Evolutionary conservation across 2,888 invertebrate genomes (phyloP).

Genomic region (Himalopsyche tibetana): DNA sequence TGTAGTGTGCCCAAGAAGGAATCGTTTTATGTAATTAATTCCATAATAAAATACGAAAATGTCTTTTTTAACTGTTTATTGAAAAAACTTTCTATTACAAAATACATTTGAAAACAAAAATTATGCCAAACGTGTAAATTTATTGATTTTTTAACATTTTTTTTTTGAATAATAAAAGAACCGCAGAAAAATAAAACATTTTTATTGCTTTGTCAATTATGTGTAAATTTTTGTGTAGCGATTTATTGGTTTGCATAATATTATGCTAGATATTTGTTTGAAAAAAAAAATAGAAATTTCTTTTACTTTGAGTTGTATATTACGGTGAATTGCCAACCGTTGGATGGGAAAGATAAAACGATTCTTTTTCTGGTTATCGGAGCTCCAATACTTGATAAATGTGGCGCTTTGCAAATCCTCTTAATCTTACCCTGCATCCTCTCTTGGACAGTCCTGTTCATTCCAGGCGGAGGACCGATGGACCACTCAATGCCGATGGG

Average conservation of each 20-base stretch:
- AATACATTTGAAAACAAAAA: background rate
- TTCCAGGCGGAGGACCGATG: slow-evolving; percentile 80
- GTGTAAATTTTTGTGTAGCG: background rate
- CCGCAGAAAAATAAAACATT: background rate
- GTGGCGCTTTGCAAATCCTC: slow-evolving; percentile 37
- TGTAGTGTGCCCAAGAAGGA: slow-evolving; percentile 34
- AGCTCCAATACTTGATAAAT: background rate
- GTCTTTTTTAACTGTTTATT: background rate
- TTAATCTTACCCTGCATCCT: slow-evolving; percentile 41
- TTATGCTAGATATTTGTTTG: too few relatives aligned
- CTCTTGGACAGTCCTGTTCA: slow-evolving; percentile 63
- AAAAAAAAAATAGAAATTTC: too few relatives aligned
- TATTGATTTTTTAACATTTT: background rate
- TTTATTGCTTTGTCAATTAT: background rate
- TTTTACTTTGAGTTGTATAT: too few relatives aligned
- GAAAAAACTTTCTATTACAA: background rate
- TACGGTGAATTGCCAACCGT: too few relatives aligned
- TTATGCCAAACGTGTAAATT: background rate
- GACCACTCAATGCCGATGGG: slow-evolving; percentile 77
- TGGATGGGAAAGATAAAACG: background rate
- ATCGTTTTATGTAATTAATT: slow-evolving; percentile 3
- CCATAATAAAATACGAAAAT: background rate
- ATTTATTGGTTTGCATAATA: too few relatives aligned
- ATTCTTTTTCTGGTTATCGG: slow-evolving; percentile 33
- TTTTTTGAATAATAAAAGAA: background rate